phyloP scores from a whole-genome alignment of 2,113 vertebrate species.

The Ceratotherium simum region DNA sequence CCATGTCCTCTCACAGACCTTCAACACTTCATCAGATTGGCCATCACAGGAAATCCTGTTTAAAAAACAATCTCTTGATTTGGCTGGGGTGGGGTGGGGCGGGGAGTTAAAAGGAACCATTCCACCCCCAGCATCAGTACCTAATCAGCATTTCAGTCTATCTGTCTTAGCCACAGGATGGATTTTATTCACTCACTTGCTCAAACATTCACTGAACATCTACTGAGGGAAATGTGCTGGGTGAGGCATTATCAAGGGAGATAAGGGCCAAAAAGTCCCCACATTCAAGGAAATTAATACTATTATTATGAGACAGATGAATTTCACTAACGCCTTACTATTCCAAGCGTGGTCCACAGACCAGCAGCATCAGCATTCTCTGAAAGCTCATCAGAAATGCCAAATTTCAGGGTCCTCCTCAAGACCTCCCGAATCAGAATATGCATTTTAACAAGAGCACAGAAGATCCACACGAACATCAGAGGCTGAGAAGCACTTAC shows the following conservation, averaged over 20 bases:
- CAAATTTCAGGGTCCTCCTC: not conserved
- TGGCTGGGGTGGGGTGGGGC: not conserved
- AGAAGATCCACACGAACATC: not conserved
- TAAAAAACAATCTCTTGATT: conserved; percentile 1
- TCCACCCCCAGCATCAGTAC: not conserved
- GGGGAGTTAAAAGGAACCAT: not conserved
- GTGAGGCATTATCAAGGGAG: not conserved
- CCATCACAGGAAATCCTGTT: not conserved
- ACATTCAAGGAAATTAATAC: not conserved
- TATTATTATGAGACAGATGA: not conserved
- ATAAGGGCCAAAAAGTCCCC: not conserved
- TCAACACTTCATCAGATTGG: conserved; percentile 47
- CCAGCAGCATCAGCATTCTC: not conserved
- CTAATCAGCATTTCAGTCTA: not conserved
- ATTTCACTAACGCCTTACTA: not conserved
- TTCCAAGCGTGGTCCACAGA: not conserved
- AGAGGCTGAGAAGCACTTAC: not conserved
- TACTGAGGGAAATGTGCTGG: not conserved
- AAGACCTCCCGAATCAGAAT: not conserved
- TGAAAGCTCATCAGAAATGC: not conserved
- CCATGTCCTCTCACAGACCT: not conserved
- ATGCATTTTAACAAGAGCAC: not conserved
- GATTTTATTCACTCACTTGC: not conserved
- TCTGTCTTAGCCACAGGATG: not conserved
- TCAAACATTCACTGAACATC: not conserved